Percentiles rank a stretch among this genome's conserved stretches.
Evolutionary conservation across 2,113 vertebrate genomes (phyloP).

Genomic region (Lycaon pictus): DNA sequence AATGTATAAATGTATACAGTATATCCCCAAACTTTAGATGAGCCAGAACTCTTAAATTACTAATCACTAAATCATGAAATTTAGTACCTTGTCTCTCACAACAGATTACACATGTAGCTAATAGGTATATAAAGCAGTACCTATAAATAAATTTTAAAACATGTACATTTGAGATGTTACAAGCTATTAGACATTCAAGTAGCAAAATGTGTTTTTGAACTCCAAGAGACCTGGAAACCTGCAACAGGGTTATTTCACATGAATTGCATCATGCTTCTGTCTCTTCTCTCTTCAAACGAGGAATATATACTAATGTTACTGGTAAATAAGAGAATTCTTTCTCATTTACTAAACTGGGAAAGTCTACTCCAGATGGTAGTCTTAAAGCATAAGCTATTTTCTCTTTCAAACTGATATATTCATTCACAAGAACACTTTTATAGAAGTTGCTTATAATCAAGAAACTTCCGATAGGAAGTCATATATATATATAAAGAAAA

Average conservation of each 20-base stretch:
- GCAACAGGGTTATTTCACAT: slow-evolving; percentile 78
- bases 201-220: slow-evolving; percentile 51
- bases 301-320: slow-evolving; percentile 51
- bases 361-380: slow-evolving; percentile 53
- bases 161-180: neutral
- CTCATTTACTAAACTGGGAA: slow-evolving; percentile 66
- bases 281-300: slow-evolving; percentile 67
- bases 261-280: slow-evolving; percentile 85
- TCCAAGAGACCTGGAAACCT: slow-evolving; percentile 36
- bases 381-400: slow-evolving; percentile 60
- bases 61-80: slow-evolving; percentile 3
- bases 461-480: slow-evolving; percentile 43
- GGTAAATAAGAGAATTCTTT: slow-evolving; percentile 61
- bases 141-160: slow-evolving; percentile 2
- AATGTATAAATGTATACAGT: neutral
- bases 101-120: neutral
- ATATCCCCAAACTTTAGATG: neutral
- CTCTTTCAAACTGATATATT: slow-evolving; percentile 45
- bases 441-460: slow-evolving; percentile 23
- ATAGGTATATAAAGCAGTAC: neutral
- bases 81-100: neutral
- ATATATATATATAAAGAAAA: slow-evolving; percentile 26
- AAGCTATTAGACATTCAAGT: neutral
- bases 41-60: neutral
- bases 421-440: slow-evolving; percentile 4